Evolutionary conservation across 2,113 vertebrate genomes (phyloP).

Genomic region (Physeter macrocephalus): DNA sequence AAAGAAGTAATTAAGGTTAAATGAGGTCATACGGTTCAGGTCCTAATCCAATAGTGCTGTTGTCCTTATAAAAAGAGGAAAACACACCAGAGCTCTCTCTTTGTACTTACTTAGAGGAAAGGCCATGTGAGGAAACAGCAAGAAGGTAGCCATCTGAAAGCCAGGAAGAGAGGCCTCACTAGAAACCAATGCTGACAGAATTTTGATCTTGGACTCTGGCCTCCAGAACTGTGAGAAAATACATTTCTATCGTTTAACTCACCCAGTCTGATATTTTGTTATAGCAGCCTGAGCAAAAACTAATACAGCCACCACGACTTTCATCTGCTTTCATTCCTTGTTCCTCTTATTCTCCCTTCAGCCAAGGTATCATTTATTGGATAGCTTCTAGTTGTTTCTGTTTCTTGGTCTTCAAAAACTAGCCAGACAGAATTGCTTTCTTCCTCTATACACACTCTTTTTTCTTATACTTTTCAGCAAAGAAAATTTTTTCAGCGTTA

Average conservation of each 20-base stretch:
- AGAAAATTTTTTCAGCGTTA: neutral
- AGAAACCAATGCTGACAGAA: neutral
- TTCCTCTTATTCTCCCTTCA: neutral
- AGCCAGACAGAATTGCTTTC: neutral
- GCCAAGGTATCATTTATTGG: neutral
- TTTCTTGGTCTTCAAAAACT: neutral
- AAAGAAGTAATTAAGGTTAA: neutral
- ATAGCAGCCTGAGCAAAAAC: neutral
- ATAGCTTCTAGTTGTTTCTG: neutral
- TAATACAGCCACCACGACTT: neutral
- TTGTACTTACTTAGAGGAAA: neutral
- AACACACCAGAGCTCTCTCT: neutral
- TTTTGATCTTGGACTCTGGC: neutral
- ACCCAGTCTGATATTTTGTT: neutral
- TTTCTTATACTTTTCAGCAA: neutral
- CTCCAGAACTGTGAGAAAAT: neutral
- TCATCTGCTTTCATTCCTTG: neutral
- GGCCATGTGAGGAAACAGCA: neutral
- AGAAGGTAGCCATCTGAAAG: neutral
- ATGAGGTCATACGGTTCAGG: neutral
- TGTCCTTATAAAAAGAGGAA: neutral
- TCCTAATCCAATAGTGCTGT: neutral
- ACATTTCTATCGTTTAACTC: neutral
- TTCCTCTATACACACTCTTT: neutral
- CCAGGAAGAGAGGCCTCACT: neutral